Base-by-base conservation (phyloP, 2,113 vertebrate species). In the Nycticorax nycticorax region DNA sequence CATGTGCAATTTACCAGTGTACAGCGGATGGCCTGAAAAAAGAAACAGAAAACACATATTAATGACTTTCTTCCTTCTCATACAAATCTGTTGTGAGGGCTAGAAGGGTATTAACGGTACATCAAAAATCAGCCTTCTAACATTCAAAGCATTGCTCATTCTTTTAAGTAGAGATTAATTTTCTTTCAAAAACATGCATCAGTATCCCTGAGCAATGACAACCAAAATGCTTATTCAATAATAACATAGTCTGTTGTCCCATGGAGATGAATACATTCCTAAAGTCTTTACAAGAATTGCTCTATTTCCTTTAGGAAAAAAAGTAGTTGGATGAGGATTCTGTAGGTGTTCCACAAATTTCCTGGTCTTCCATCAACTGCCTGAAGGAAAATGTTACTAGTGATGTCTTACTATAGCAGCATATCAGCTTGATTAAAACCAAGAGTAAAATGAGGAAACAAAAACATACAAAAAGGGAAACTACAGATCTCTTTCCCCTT, bases 1-100 rank as follows among this genome's bases (percentile, higher is more conserved):
- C 99, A 99, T 14, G 99, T 99, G 98, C 99, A 99, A 98, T 99
- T 99, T 97, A 99, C 99, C 99, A 99, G 98, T 97, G 99, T 99
- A 98, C 99, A 99, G 97, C 99, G 99, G 98, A 99, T 99, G 97
- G 99, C 99, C 99, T 99, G 97, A 24, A 97, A 98, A 97, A 95
- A 96, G 90, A 93, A 97, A 82, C 56, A 82, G 67, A 93, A 88
- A 97, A 64, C 41, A 74, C 28, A 12, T n/a, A 71, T 98, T 88
- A 98, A 85, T 55, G 48, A 50, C 53, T 81, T 69, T 76, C 33
- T 84, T 48, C 16, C 35, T 75, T 37, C 28, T 50, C 48, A 19
- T 32, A 53, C 10, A 77, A 77, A 74, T 87, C 39, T 84, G 3
- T n/a, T 81, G 6, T 63, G 52, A 67, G 22, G 21, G 24, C 8